Evolutionary conservation across 92 coral and sea anemone species (phyloP), one percentile per base, ranked within the genome.

Genomic region (Epizoanthus rinbou): DNA sequence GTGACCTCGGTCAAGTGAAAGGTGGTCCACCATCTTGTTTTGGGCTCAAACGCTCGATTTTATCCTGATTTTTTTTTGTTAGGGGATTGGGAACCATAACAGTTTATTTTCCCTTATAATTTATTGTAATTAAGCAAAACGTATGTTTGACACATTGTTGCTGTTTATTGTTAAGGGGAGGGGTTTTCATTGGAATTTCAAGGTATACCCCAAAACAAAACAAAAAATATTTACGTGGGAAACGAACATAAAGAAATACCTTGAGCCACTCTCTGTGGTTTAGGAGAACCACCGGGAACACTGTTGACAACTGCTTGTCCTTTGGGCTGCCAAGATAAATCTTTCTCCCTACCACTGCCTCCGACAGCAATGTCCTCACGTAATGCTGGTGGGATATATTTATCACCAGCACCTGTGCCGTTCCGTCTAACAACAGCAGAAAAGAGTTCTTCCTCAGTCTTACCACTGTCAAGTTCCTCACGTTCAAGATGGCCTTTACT

Each of bases 381-480:
- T 59, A 22, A 33, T 45, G 79, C 45, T 25, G 79, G 79, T 47
- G 79, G 62, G 56, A 73, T 52, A 39, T 73, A 73, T 23, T 73
- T 73, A 50, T 73, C 57, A 73, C 62, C 28, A 22, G 62, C 22
- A 22, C 78, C 60, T 45, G 79, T 16, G 24, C 75, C 79, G 22
- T 73, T 52, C 60, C 79, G 28, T 18, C 47, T 22, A 3, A 73
- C 79, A 23, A 73, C 79, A 50, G 79, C 63, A n/a, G 79, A 57
- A 52, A 47, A 73, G 3, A 23, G 59, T 35, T 73, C 79, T 52
- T 73, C 79, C 79, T 73, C 79, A n/a, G 62, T 73, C 23, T 59
- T 47, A 50, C 79, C 56, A 15, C 79, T 73, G 28, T 73, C 79
- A 73, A 73, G 41, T 14, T 73, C 60, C 79, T 47, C 59, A 52